A percentile compares a stretch with the other conserved stretches of the same genome.
Conservation (phyloP, 2,797 vertebrate genomes). For the Vespertilio murinus region DNA sequence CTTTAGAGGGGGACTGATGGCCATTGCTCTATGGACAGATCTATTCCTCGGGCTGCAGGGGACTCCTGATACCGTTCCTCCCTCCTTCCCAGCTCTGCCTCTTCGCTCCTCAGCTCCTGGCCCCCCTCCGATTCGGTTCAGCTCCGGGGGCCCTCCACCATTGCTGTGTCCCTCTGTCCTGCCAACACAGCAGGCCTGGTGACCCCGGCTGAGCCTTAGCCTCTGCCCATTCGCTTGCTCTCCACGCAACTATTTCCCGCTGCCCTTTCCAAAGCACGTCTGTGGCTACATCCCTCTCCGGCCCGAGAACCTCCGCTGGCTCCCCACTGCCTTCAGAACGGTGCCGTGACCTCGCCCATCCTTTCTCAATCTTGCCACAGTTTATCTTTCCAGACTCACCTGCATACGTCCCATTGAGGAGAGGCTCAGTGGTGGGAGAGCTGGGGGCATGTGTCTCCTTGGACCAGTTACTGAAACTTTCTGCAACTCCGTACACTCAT, state of each 20-base stretch:
- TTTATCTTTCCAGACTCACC: neutral
- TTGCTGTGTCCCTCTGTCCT: neutral
- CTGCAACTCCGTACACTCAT: neutral
- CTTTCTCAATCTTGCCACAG: neutral
- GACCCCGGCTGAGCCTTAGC: rapidly evolving
- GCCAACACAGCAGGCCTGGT: rapidly evolving
- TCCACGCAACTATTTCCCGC: too few species aligned
- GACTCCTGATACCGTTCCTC: neutral
- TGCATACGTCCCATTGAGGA: neutral
- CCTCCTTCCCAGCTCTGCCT: too few species aligned
- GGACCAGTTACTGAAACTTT: neutral
- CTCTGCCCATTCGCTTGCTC: neutral
- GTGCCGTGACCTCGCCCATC: neutral
- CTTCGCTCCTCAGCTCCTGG: neutral
- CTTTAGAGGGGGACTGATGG: neutral
- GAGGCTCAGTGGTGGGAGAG: neutral
- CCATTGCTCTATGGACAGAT: neutral
- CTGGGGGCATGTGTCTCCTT: neutral
- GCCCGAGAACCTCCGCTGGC: neutral
- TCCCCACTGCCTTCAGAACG: neutral
- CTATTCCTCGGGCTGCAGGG: neutral
- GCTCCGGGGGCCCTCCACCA: neutral
- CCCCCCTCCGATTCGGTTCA: rapidly evolving
- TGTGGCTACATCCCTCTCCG: neutral
- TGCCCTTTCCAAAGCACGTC: neutral